These are phyloP conservation scores for Lymantria dispar DNA, from an alignment of 2,888 invertebrate species.

Conservation along the genomic window DNA sequence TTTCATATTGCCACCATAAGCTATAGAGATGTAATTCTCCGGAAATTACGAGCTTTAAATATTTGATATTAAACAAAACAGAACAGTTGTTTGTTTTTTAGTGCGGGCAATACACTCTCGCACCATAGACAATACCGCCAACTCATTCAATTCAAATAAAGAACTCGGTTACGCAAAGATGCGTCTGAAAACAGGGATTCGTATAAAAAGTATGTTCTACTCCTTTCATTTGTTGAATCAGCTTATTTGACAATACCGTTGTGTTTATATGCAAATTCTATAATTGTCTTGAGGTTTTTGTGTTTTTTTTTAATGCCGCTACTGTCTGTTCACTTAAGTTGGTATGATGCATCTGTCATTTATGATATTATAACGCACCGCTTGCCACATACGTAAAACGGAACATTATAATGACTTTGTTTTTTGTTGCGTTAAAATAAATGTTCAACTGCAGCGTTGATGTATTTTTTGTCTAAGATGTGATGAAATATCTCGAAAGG, in stretches of 20 bases:
- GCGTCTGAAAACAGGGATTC: conserved; percentile 56
- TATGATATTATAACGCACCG: conserved; percentile 67
- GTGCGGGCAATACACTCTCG: conserved; percentile 26
- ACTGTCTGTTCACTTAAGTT: conserved; percentile 42
- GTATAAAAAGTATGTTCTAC: conserved; percentile 38
- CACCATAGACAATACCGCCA: conserved; percentile 36
- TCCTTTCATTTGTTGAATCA: conserved; percentile 57
- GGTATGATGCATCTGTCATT: conserved; percentile 78
- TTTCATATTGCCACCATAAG: no score
- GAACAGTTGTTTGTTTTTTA: conserved; percentile 14
- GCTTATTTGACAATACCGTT: conserved; percentile 46
- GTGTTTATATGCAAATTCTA: conserved; percentile 75
- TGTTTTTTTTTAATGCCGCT: conserved; percentile 41
- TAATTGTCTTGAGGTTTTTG: conserved; percentile 64
- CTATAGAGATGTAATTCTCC: no score
- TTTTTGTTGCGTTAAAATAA: conserved; percentile 54
- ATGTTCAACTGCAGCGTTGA: conserved; percentile 46
- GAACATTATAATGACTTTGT: conserved; percentile 55
- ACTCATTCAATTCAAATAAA: conserved; percentile 62
- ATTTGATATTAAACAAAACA: neutral
- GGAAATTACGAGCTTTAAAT: no score
- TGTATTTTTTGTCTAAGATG: conserved; percentile 50
- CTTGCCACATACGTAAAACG: conserved; percentile 58
- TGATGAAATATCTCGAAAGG: conserved; percentile 58
- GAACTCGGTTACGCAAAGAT: conserved; percentile 69